Percentiles rank a stretch among this genome's conserved stretches.
These are phyloP conservation scores for Psittacus erithacus DNA, from an alignment of 2,113 vertebrate species.

Conservation along the genomic window DNA sequence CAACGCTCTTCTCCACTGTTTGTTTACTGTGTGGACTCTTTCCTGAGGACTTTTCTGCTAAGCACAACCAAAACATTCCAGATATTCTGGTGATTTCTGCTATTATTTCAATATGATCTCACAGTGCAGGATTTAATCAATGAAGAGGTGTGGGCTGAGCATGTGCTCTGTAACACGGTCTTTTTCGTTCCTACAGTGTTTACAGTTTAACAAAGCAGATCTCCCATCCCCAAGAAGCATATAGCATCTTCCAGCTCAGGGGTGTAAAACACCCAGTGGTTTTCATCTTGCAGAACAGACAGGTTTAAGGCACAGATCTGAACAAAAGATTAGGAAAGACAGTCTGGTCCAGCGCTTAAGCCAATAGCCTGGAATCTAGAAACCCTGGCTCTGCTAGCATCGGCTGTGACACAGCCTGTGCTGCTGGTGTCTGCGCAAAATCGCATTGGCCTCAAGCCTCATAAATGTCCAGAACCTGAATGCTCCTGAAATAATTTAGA, in stretches of 20 bases:
- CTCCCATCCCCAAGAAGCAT: background rate
- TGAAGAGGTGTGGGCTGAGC: background rate
- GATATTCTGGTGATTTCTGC: background rate
- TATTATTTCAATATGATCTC: background rate
- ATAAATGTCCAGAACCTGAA: background rate
- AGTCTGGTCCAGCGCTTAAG: background rate
- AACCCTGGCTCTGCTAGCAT: background rate
- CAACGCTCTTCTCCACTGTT: background rate
- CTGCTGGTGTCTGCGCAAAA: background rate
- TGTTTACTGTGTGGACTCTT: background rate
- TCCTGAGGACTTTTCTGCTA: background rate
- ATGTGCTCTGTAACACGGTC: background rate
- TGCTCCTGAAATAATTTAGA: background rate
- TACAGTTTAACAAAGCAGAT: background rate
- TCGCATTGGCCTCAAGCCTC: background rate
- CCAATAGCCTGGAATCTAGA: background rate
- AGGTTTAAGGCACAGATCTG: slow-evolving; percentile 29
- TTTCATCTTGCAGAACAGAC: background rate
- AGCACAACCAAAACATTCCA: background rate
- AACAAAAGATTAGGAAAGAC: background rate
- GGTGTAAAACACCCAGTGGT: background rate
- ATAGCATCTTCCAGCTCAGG: background rate
- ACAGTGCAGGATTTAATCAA: background rate
- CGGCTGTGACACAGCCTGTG: background rate
- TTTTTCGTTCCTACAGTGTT: background rate